Evolutionary conservation across 2,113 vertebrate genomes (phyloP), one percentile per base, ranked within the genome.

Genomic region (Plectropomus leopardus): DNA sequence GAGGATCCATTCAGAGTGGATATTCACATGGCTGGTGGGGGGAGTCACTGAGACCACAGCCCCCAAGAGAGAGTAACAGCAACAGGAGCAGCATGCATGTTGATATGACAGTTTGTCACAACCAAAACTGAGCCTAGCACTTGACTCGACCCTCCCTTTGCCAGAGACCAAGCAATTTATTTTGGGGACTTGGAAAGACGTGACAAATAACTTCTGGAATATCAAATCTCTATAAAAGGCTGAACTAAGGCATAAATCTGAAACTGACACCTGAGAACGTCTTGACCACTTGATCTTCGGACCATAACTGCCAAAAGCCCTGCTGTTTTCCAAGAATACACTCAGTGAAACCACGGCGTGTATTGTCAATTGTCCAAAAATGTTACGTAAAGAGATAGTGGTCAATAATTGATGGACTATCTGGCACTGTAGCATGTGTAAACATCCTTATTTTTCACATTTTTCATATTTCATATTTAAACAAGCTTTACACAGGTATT

Each of bases 171-270:
- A 84, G 89, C 78, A 84, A 94, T 89, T 87, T 94, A 95, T 95
- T 95, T 95, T 94, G 75, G 94, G 91, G 88, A 28, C 88, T 90
- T 93, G 91, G 92, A 91, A 88, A 94, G 94, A 93, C 86, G 94
- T 94, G 94, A 95, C 91, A 93, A 94, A 95, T 95, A 94, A 92
- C 93, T 94, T 88, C 86, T 87, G 79, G 88, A 93, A 93, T 92
- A 95, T 95, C 94, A 92, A 92, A 94, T 95, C 92, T 90, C 94
- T 93, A 95, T 93, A 92, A 94, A 94, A 94, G 91, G 94, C 92
- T 94, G 91, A 95, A 93, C 85, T 91, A 80, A 94, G 93, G 88
- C 91, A 94, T 93, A 93, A 92, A 95, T 93, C 80, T 93, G 93
- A 93, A 93, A 81, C 86, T 4, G 90, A 95, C 90, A 93, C 93